A percentile compares a stretch with the other conserved stretches of the same genome.
These are phyloP conservation scores for Anser cygnoides DNA, from an alignment of 2,113 vertebrate species.

Conservation along the genomic window DNA sequence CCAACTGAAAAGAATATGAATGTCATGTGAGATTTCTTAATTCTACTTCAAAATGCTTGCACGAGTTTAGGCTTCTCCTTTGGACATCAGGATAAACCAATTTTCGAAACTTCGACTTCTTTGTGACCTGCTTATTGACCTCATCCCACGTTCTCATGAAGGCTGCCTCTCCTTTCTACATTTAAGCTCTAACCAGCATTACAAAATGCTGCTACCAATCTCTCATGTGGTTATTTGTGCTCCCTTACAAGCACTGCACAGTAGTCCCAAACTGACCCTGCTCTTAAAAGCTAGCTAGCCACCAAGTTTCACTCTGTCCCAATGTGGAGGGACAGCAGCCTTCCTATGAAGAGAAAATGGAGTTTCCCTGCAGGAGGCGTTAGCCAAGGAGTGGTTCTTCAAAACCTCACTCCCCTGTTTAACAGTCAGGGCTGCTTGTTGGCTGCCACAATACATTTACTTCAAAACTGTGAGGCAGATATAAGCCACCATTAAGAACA, in stretches of 20 bases:
- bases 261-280: neutral
- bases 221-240: rapidly evolving
- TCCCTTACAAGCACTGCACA: neutral
- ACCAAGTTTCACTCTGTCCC: neutral
- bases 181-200: neutral
- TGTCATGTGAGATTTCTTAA: neutral
- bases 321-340: neutral
- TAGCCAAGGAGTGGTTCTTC: rapidly evolving
- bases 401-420: neutral
- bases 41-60: neutral
- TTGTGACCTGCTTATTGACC: neutral
- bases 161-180: neutral
- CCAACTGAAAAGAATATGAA: neutral
- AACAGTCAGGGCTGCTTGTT: neutral
- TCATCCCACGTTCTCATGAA: neutral
- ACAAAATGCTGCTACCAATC: neutral
- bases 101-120: neutral
- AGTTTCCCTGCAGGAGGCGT: neutral
- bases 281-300: neutral
- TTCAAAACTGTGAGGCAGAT: neutral
- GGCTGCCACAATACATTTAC: neutral
- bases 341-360: neutral
- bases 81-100: neutral
- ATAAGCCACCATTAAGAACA: neutral
- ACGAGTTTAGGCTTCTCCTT: neutral